Conservation (phyloP, 2,113 vertebrate species). For the Colinus virginianus region DNA sequence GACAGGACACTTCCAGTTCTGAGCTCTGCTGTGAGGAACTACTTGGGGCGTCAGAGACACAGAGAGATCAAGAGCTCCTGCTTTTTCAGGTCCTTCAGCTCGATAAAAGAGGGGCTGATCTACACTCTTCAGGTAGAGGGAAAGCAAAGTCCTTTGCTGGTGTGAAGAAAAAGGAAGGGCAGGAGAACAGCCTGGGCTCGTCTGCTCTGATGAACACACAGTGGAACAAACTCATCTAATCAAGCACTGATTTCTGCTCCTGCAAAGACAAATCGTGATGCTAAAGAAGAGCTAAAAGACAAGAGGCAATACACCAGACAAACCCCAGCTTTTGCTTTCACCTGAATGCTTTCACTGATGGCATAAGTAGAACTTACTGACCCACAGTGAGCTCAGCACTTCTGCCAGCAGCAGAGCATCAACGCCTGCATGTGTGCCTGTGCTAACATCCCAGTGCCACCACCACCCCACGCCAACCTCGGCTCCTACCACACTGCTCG, state of each 20-base stretch:
- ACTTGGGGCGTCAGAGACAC: background rate
- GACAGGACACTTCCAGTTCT: background rate
- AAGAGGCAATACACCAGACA: background rate
- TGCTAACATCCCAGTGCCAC: background rate
- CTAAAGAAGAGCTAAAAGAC: background rate
- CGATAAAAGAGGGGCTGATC: background rate
- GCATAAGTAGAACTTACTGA: background rate
- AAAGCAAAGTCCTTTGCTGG: background rate
- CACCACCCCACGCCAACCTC: background rate
- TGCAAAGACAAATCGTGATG: background rate
- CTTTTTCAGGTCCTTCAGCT: background rate
- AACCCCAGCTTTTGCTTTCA: background rate
- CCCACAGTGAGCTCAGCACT: background rate
- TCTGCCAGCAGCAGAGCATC: background rate
- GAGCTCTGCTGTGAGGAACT: background rate
- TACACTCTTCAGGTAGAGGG: background rate
- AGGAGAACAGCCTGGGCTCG: background rate
- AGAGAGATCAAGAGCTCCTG: background rate
- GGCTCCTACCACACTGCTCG: background rate
- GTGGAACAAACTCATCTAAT: background rate
- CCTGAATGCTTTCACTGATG: no score
- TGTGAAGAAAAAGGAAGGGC: background rate
- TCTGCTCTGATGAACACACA: background rate
- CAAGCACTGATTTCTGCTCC: background rate
- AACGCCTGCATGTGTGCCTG: background rate